Evolutionary conservation across 2,113 vertebrate species (phyloP), one percentile per base, ranked within the genome.

Genomic region (Climacteris rufus): DNA sequence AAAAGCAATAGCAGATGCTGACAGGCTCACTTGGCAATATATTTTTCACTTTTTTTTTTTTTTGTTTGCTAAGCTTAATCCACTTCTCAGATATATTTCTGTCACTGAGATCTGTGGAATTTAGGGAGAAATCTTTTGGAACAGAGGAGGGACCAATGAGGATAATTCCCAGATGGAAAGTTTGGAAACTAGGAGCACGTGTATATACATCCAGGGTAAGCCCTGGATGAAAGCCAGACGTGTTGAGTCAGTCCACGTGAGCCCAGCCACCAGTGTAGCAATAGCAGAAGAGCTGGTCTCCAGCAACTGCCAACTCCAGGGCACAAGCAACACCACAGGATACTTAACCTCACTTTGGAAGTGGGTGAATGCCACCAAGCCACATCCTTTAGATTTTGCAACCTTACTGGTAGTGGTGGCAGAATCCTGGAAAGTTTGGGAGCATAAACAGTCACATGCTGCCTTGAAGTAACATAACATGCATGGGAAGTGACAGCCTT

Each of bases 321-420:
- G 40, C 35, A 64, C 16, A 59, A 27, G 23, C 30, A 93, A 13
- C 24, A 44, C 42, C 49, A 35, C 2, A 4, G 54, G 60, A 74
- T 11, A 49, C 10, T 65, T 61, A 64, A 61, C 39, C 28, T 89
- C 10, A 2, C 9, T 79, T 65, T 64, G 53, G 44, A 84, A 74
- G 25, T 2, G 18, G 13, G 11, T 61, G 18, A 75, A 61, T 35
- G 37, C 39, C 5, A 8, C 61, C 57, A 91, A 84, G 45, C 74
- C 84, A 89, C 84, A 94, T 81, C 72, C 80, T 92, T 83, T 40
- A 30, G 11, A 54, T 94, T 90, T 85, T 86, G 23, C 47, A 94
- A 31, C 28, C 13, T 77, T 86, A 45, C 19, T 53, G 47, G 49
- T 70, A 85, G n/a, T 45, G 37, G 31, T 60, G 49, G 44, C 24